Percentiles rank a stretch among this genome's conserved stretches.
Conservation (phyloP, 2,113 vertebrate species). For the Misgurnus anguillicaudatus region DNA sequence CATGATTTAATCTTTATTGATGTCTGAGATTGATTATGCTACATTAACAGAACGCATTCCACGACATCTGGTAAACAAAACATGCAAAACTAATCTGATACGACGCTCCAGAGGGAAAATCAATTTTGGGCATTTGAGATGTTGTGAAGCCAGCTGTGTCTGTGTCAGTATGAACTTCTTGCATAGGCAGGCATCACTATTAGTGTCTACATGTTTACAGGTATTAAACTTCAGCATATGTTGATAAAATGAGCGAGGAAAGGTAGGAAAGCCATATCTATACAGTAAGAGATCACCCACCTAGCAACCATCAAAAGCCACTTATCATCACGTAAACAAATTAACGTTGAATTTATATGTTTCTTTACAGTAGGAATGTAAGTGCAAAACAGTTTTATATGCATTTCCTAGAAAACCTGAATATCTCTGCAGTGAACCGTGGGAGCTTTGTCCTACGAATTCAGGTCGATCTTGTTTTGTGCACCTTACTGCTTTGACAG, state of each 20-base stretch:
- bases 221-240: too few species aligned
- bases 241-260: too few species aligned
- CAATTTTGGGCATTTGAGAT: conserved; percentile 5
- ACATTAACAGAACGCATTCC: conserved; percentile 33
- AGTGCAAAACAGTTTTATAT: too few species aligned
- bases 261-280: too few species aligned
- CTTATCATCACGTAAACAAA: too few species aligned
- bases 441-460: conserved; percentile 9
- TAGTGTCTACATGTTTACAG: not conserved
- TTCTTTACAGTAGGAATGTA: too few species aligned
- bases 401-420: not conserved
- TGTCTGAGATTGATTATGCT: conserved; percentile 54
- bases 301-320: too few species aligned
- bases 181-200: not conserved
- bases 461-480: conserved; percentile 41
- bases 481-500: conserved; percentile 47
- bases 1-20: conserved; percentile 45
- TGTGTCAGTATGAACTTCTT: not conserved
- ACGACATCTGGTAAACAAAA: conserved; percentile 15
- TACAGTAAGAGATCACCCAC: too few species aligned
- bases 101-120: conserved; percentile 1
- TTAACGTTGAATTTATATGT: too few species aligned
- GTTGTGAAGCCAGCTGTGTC: conserved; percentile 12
- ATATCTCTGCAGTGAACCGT: conserved; percentile 23
- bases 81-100: conserved; percentile 20